These are phyloP conservation scores for Melipona quadrifasciata DNA, from an alignment of 1,140 invertebrate genomes.

Conservation along the genomic window DNA sequence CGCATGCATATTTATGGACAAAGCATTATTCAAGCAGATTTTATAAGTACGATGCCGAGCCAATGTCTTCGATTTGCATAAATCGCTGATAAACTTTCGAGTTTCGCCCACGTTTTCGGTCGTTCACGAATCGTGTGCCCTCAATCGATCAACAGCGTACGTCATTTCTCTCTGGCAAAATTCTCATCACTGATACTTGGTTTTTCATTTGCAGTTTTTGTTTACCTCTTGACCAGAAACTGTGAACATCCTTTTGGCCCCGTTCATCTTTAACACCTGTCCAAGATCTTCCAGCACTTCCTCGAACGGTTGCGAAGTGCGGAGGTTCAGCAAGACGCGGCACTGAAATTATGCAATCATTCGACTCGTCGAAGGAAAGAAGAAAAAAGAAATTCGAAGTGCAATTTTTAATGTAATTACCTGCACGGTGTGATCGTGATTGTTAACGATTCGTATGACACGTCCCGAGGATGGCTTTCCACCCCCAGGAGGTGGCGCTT, in stretches of 20 bases:
- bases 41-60: slow-evolving; percentile 71
- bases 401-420: slow-evolving; percentile 78
- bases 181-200: not conserved
- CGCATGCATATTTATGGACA: slow-evolving; percentile 76
- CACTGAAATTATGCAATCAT: slow-evolving; percentile 83
- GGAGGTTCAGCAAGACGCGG: slow-evolving; percentile 93
- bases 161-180: not conserved
- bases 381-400: not conserved
- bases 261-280: slow-evolving; percentile 94
- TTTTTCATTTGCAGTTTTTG: slow-evolving; percentile 6
- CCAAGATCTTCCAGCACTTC: slow-evolving; percentile 96
- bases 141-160: slow-evolving; percentile 45
- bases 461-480: slow-evolving; percentile 90
- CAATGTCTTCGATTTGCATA: slow-evolving; percentile 70
- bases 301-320: slow-evolving; percentile 96
- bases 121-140: slow-evolving; percentile 21
- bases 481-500: slow-evolving; percentile 86
- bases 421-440: slow-evolving; percentile 94
- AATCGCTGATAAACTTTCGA: slow-evolving; percentile 68
- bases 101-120: slow-evolving; percentile 49
- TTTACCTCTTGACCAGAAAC: slow-evolving; percentile 93
- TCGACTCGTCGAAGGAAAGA: not conserved
- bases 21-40: slow-evolving; percentile 74
- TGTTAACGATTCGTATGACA: slow-evolving; percentile 95
- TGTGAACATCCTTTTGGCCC: slow-evolving; percentile 94